A percentile compares a stretch with the other conserved stretches of the same genome.
Evolutionary conservation across 2,888 invertebrate species (phyloP).

Genomic region (Drosophila paranaensis): DNA sequence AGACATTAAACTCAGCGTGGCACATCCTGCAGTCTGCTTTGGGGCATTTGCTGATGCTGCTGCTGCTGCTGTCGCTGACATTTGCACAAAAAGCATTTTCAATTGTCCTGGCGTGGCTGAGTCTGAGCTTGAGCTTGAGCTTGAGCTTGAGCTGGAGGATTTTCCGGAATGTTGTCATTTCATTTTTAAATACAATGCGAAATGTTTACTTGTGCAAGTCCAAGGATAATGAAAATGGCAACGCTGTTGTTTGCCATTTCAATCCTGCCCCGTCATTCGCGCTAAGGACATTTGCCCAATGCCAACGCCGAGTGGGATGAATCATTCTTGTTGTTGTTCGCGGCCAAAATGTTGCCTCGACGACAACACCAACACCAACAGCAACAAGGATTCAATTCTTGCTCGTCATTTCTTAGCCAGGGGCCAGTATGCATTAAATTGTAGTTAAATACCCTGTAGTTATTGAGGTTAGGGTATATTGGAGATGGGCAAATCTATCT

Average conservation of each 20-base stretch:
- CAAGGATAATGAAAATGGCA: conserved; percentile 75
- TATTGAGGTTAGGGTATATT: background rate
- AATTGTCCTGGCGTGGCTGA: conserved; percentile 18
- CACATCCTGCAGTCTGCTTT: conserved; percentile 3
- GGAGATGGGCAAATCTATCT: background rate
- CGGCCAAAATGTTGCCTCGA: conserved; percentile 9
- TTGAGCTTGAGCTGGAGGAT: conserved; percentile 23
- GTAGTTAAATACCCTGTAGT: conserved; percentile 8
- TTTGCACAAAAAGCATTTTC: conserved; percentile 55
- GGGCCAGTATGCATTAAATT: background rate
- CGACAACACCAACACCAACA: background rate
- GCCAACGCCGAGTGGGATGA: conserved; percentile 31
- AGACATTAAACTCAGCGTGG: conserved; percentile 21
- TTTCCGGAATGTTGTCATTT: conserved; percentile 51
- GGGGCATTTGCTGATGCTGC: background rate
- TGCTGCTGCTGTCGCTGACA: conserved; percentile 42
- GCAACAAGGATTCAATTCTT: background rate
- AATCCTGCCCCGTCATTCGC: conserved; percentile 45
- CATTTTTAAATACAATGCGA: conserved; percentile 59
- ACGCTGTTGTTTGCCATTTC: conserved; percentile 36
- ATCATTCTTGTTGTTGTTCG: conserved; percentile 22
- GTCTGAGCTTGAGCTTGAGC: conserved; percentile 3
- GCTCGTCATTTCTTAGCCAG: background rate
- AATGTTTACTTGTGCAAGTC: conserved; percentile 55
- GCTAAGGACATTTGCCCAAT: conserved; percentile 44